Evolutionary conservation across 2,113 vertebrate species (phyloP).

Genomic region (Saguinus midas): DNA sequence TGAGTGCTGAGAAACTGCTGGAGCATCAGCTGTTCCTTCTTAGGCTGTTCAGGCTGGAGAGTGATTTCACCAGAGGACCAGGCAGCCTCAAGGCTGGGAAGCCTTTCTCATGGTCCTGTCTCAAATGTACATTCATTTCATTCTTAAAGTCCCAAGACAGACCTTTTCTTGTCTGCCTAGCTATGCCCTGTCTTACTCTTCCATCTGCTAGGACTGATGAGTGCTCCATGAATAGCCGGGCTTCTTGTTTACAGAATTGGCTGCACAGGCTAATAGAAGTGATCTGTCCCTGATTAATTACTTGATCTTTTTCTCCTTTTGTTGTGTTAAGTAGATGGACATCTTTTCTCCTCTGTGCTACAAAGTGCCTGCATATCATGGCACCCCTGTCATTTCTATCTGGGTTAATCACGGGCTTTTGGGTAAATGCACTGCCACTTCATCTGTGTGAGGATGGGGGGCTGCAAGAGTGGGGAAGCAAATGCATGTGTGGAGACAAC

Average conservation of each 20-base stretch:
- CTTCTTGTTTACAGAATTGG: constrained; percentile 79
- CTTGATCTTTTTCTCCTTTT: constrained; percentile 72
- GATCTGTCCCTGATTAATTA: constrained; percentile 80
- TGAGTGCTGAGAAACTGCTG: background rate
- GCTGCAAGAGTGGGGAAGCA: background rate
- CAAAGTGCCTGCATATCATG: constrained; percentile 69
- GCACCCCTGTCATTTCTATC: constrained; percentile 73
- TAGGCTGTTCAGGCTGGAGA: background rate
- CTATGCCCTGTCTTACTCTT: constrained; percentile 28
- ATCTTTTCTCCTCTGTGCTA: constrained; percentile 62
- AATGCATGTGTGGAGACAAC: background rate
- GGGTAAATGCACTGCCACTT: constrained; percentile 68
- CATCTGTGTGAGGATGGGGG: background rate
- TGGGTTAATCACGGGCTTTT: constrained; percentile 80
- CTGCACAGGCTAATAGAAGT: constrained; percentile 75
- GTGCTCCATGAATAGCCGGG: constrained; percentile 61
- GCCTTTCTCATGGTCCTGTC: background rate
- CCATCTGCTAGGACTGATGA: constrained; percentile 57
- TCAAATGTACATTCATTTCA: constrained; percentile 38
- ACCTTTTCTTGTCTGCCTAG: constrained; percentile 59
- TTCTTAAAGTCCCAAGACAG: constrained; percentile 42
- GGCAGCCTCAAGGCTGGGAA: background rate
- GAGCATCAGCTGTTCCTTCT: background rate
- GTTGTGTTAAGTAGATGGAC: constrained; percentile 77
- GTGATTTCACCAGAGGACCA: background rate